These are phyloP conservation scores for Pantelozetes paolii DNA, from an alignment of 2,888 invertebrate species.

Conservation along the genomic window DNA sequence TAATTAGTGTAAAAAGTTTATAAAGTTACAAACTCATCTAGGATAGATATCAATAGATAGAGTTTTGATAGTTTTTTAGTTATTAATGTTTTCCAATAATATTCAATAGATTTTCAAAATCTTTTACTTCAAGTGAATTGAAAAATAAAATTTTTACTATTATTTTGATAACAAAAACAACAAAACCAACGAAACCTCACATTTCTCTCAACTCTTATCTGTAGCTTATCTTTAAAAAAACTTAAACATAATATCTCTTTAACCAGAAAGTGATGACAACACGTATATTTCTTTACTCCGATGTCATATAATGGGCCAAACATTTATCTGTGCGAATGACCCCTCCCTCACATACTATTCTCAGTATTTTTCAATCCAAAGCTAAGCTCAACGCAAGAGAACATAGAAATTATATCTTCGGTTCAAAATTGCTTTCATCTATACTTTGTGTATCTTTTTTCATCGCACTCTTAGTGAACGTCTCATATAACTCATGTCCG, in stretches of 20 bases:
- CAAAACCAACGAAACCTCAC: background rate
- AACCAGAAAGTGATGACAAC: background rate
- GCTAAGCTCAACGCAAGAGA: background rate
- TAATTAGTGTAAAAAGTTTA: background rate
- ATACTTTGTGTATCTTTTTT: background rate
- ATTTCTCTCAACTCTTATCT: background rate
- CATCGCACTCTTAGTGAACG: background rate
- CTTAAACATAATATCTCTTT: background rate
- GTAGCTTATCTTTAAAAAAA: background rate
- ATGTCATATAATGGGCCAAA: background rate
- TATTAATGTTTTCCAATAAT: no score
- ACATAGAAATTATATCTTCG: background rate
- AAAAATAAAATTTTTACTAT: no score
- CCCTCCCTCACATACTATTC: slow-evolving; percentile 16
- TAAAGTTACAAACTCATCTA: background rate
- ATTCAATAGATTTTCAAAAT: no score
- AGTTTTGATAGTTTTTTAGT: no score
- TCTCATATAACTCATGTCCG: background rate
- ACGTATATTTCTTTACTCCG: background rate
- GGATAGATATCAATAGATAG: no score
- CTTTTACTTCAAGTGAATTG: no score
- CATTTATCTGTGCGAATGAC: slow-evolving; percentile 10
- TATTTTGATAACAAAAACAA: no score
- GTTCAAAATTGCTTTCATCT: background rate
- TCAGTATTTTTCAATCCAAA: background rate